Conservation (phyloP, 2,888 invertebrate genomes). For the Dynastes hyllus region DNA sequence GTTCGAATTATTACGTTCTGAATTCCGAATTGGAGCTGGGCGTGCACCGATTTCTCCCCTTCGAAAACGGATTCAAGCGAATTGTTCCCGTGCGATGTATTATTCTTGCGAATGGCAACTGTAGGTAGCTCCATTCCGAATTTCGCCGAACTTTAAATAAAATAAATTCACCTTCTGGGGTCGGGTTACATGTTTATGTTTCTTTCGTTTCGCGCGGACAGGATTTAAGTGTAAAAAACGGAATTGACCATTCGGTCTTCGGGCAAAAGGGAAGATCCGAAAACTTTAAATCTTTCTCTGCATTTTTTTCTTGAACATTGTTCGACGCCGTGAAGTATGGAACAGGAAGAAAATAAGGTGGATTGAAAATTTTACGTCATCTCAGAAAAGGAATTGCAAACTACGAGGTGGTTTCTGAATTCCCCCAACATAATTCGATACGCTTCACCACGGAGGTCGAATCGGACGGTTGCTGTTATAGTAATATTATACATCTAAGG, state of each 20-base stretch:
- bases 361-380: too few species aligned
- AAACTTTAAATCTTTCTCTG: not conserved
- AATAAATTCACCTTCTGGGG: slow-evolving; percentile 26
- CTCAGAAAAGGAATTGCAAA: too few species aligned
- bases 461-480: too few species aligned
- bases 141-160: slow-evolving; percentile 23
- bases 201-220: slow-evolving; percentile 6
- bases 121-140: not conserved
- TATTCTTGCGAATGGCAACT: slow-evolving; percentile 50
- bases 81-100: slow-evolving; percentile 55
- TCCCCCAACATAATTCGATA: too few species aligned
- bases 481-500: too few species aligned
- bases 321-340: not conserved
- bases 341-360: not conserved
- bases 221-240: slow-evolving; percentile 3
- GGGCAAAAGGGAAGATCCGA: not conserved
- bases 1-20: slow-evolving; percentile 24
- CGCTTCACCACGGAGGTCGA: too few species aligned
- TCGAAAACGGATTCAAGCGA: slow-evolving; percentile 52
- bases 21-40: slow-evolving; percentile 15
- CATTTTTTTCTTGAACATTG: not conserved
- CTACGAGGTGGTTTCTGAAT: too few species aligned
- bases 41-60: slow-evolving; percentile 22
- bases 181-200: slow-evolving; percentile 24
- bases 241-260: not conserved